phyloP scores from a whole-genome alignment of 2,888 invertebrate species.

The Scaptodrosophila latifasciaeformis region DNA sequence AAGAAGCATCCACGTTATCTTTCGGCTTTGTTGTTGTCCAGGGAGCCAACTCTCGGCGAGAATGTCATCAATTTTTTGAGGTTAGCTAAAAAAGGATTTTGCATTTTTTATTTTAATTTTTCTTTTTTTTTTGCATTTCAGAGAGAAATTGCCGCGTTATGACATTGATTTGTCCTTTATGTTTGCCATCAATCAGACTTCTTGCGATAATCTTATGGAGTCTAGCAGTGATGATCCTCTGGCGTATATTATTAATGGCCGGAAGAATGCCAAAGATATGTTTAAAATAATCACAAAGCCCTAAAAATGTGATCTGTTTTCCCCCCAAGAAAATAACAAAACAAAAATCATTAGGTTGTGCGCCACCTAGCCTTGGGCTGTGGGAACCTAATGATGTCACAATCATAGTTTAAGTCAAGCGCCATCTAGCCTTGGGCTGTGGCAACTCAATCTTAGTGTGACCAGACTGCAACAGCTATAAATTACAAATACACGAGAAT shows the following conservation, averaged over 20 bases:
- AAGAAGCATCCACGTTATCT: constrained; percentile 85
- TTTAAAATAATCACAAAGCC: constrained; percentile 64
- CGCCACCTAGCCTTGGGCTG: too few relatives aligned
- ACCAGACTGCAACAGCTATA: too few relatives aligned
- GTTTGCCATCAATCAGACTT: constrained; percentile 86
- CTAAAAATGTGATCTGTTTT: too few relatives aligned
- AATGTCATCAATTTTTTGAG: constrained; percentile 77
- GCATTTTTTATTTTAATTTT: not conserved
- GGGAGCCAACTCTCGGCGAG: constrained; percentile 77
- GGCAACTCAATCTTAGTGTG: too few relatives aligned
- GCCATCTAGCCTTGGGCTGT: too few relatives aligned
- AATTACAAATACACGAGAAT: too few relatives aligned
- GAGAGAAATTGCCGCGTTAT: constrained; percentile 78
- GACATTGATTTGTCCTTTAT: constrained; percentile 90
- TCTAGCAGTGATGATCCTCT: constrained; percentile 71
- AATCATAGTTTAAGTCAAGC: too few relatives aligned
- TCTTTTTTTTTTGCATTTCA: constrained; percentile 25
- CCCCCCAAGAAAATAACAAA: too few relatives aligned
- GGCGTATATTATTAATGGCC: constrained; percentile 71
- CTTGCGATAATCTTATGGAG: constrained; percentile 74
- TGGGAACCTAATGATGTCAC: too few relatives aligned
- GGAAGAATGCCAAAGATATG: constrained; percentile 57
- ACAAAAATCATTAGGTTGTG: too few relatives aligned
- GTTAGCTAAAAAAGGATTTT: constrained; percentile 33
- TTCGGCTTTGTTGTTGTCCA: constrained; percentile 87